A percentile compares a stretch with the other conserved stretches of the same genome.
These are phyloP conservation scores for Brachypodius melanocephalos DNA, from an alignment of 2,113 vertebrate species.

Conservation along the genomic window DNA sequence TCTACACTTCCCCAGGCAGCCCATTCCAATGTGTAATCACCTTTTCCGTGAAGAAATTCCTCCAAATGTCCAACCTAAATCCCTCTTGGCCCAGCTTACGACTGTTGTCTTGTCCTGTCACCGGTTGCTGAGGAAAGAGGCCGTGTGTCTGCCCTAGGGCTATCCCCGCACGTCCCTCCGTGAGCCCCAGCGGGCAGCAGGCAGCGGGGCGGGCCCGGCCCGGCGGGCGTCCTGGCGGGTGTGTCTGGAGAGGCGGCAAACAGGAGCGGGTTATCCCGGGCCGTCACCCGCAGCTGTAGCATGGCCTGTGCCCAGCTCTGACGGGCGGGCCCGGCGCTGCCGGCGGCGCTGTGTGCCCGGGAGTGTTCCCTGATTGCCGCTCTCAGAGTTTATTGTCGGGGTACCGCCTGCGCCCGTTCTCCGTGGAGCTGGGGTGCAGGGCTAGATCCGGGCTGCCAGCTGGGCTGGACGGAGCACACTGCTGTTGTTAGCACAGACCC, in stretches of 20 bases:
- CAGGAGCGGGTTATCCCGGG: accelerated
- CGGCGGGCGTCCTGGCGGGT: accelerated
- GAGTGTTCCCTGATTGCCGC: accelerated
- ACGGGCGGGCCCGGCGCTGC: background rate
- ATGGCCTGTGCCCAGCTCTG: accelerated
- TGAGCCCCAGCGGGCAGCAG: accelerated
- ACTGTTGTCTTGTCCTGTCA: accelerated
- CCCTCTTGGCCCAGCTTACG: no score
- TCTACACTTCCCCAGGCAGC: background rate
- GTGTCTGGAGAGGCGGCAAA: accelerated
- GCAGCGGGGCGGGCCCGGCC: accelerated
- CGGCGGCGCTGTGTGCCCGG: accelerated
- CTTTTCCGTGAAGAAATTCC: background rate
- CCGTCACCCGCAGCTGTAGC: background rate
- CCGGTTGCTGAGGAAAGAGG: background rate
- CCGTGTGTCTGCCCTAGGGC: background rate
- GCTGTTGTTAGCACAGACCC: accelerated
- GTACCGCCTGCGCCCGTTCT: accelerated
- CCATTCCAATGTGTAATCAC: background rate
- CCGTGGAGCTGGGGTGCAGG: accelerated
- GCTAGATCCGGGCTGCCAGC: no score
- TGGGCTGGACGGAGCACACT: accelerated
- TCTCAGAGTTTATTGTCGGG: accelerated
- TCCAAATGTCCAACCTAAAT: no score
- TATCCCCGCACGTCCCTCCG: background rate